Conservation (phyloP, 2,888 invertebrate species). For the Bimastos eiseni region DNA sequence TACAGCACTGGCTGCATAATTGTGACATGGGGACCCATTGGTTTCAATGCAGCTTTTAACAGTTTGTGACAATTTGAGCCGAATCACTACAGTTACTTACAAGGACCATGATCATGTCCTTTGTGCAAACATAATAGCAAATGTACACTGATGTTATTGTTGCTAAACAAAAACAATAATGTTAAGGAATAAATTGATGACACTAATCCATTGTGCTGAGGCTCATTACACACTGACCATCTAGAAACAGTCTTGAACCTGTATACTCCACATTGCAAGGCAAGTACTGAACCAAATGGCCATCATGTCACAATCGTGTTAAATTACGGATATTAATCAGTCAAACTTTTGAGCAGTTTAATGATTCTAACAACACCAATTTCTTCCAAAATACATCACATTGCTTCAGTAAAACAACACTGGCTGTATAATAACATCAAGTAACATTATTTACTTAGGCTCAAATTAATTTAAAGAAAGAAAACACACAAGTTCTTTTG, state of each 20-base stretch:
- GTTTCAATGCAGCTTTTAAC: too few relatives aligned
- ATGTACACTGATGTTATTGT: too few relatives aligned
- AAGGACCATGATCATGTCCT: too few relatives aligned
- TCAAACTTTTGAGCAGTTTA: background rate
- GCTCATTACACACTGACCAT: background rate
- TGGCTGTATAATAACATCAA: background rate
- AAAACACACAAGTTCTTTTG: background rate
- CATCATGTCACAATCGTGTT: background rate
- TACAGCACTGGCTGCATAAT: background rate
- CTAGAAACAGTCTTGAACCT: background rate
- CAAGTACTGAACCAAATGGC: background rate
- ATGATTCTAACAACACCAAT: background rate
- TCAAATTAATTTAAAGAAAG: background rate
- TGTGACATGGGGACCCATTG: too few relatives aligned
- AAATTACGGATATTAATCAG: background rate
- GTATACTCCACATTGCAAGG: background rate
- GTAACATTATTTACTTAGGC: background rate
- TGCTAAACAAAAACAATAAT: background rate
- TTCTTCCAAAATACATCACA: constrained; percentile 4
- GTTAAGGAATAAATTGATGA: background rate
- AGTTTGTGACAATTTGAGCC: too few relatives aligned
- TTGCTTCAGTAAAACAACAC: background rate
- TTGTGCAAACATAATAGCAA: too few relatives aligned
- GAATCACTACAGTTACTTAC: too few relatives aligned
- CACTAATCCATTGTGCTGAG: background rate